A percentile compares a stretch with the other conserved stretches of the same genome.
Conservation (phyloP, 35 echinoderm and acorn worm species). For the Heliocidaris tuberculata region DNA sequence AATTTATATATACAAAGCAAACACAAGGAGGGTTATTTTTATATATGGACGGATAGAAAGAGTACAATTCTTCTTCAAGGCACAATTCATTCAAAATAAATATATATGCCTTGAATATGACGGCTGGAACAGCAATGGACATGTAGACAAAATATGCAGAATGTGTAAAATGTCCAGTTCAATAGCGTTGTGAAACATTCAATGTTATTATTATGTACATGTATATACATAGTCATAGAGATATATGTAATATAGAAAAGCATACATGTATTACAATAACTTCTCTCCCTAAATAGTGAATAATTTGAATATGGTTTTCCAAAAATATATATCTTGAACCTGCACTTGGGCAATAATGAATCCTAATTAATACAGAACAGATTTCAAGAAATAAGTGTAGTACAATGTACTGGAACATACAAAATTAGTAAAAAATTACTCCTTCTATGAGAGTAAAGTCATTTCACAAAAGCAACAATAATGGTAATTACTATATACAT, state of each 20-base stretch:
- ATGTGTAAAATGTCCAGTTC: neutral
- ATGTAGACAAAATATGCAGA: neutral
- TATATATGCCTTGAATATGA: neutral
- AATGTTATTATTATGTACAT: neutral
- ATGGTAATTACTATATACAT: neutral
- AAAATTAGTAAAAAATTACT: neutral
- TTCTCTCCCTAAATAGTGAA: neutral
- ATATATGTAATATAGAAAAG: neutral
- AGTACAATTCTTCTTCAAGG: neutral
- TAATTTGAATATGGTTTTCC: neutral
- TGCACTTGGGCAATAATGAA: neutral
- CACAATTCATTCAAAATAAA: constrained; percentile 13
- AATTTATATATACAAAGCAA: neutral
- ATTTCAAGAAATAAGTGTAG: no score
- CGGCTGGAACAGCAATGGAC: neutral
- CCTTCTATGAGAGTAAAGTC: neutral
- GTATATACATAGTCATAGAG: neutral
- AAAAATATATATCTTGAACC: neutral
- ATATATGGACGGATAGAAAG: neutral
- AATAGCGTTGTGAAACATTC: neutral
- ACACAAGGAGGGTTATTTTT: neutral
- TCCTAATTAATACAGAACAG: neutral
- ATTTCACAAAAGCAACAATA: neutral
- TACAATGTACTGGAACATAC: no score
- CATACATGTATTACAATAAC: neutral